Evolutionary conservation across 35 echinoderm and acorn worm species (phyloP).

Genomic region (Heliocidaris tuberculata): DNA sequence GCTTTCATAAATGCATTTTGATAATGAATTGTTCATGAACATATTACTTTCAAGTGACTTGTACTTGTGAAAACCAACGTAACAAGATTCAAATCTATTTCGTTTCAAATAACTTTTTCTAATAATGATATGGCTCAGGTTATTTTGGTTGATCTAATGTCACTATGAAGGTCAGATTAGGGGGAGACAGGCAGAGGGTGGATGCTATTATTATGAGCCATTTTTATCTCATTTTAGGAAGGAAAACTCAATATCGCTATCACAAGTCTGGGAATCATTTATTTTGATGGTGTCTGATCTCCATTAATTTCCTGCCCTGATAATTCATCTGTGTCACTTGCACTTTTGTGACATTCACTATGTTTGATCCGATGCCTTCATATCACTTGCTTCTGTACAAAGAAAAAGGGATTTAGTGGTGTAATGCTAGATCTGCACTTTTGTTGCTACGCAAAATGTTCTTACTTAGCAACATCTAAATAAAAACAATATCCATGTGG

Average conservation of each 20-base stretch:
- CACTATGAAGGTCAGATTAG: not conserved
- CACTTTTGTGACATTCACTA: not conserved
- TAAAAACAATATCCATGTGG: not conserved
- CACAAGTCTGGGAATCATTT: not conserved
- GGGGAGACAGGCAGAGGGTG: not conserved
- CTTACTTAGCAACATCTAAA: not conserved
- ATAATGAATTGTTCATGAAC: not conserved
- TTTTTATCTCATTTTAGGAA: not conserved
- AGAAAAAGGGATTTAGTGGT: not conserved
- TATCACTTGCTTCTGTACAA: not conserved
- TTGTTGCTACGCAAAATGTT: not conserved
- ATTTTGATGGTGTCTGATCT: not conserved
- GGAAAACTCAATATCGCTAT: not conserved
- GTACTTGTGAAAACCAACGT: not conserved
- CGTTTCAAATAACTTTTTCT: not conserved
- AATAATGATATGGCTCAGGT: not conserved
- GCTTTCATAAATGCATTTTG: not conserved
- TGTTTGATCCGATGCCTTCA: not conserved
- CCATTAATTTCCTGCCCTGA: not conserved
- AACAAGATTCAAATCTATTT: not conserved
- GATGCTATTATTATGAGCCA: not conserved
- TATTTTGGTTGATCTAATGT: not conserved
- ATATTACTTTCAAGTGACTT: not conserved
- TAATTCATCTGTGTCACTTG: not conserved
- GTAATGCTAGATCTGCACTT: slow-evolving; percentile 10